Evolutionary conservation across 1,140 invertebrate species (phyloP).

Genomic region (Octopus bimaculoides): DNA sequence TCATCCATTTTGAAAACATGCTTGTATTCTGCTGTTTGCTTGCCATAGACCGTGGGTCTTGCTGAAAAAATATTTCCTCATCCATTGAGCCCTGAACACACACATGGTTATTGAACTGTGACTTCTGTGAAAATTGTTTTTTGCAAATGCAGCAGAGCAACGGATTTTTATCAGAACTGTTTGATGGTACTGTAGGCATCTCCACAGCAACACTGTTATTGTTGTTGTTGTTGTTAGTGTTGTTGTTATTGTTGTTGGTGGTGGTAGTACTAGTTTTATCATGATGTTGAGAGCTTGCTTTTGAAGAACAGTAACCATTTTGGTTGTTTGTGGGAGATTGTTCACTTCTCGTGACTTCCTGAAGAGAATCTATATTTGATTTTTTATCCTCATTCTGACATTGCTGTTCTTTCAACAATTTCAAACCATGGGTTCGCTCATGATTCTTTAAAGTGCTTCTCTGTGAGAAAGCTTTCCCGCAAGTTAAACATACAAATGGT

Average conservation of each 20-base stretch:
- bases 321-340: no score
- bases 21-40: neutral
- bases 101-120: neutral
- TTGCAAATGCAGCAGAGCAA: neutral
- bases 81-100: neutral
- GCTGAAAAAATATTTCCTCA: neutral
- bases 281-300: neutral
- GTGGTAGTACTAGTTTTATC: neutral
- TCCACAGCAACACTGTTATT: neutral
- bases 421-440: neutral
- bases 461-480: constrained; percentile 96
- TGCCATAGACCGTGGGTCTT: neutral
- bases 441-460: constrained; percentile 62
- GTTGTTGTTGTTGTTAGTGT: neutral
- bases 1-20: neutral
- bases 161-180: neutral
- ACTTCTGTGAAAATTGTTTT: neutral
- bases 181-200: neutral
- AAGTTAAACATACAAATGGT: constrained; percentile 76
- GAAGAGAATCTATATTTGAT: neutral
- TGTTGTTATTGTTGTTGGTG: neutral
- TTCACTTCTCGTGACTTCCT: neutral
- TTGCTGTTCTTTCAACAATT: neutral
- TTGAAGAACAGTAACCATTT: no score
- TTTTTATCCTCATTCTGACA: neutral